Evolutionary conservation across 2,113 vertebrate species (phyloP).

Genomic region (Sialia sialis): DNA sequence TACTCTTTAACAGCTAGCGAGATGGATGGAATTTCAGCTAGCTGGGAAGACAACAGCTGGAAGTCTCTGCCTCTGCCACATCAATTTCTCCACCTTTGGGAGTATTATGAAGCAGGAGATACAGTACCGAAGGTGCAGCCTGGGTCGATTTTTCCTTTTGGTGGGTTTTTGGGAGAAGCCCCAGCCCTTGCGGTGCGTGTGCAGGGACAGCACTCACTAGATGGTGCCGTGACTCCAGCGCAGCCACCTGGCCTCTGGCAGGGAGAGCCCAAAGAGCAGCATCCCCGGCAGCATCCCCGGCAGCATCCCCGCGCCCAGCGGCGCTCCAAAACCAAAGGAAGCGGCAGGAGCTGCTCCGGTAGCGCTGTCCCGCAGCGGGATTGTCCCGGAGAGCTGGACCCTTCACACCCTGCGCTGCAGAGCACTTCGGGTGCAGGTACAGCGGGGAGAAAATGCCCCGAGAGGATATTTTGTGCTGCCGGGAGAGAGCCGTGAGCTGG

Average conservation of each 20-base stretch:
- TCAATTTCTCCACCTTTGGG: neutral
- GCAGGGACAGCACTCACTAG: neutral
- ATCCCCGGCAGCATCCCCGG: too few species aligned
- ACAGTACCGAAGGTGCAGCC: rapidly evolving
- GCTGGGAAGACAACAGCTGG: neutral
- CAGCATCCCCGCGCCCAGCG: rapidly evolving
- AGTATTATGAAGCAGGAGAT: neutral
- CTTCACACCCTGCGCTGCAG: rapidly evolving
- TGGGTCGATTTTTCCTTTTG: neutral
- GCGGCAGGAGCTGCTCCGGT: neutral
- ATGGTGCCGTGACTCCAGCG: neutral
- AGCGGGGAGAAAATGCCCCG: too few species aligned
- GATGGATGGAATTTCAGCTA: neutral
- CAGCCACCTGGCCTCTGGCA: neutral
- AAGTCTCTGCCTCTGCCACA: neutral
- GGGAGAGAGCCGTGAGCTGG: neutral
- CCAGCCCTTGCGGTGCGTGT: rapidly evolving
- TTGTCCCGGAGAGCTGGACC: neutral
- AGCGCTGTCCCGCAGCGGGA: neutral
- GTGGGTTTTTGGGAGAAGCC: neutral
- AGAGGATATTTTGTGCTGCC: neutral
- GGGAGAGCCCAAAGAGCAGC: rapidly evolving
- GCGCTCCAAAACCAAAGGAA: rapidly evolving
- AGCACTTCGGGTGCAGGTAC: rapidly evolving
- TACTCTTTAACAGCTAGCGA: neutral